Conservation (phyloP, 1,140 invertebrate species). For the Harpegnathos saltator region DNA sequence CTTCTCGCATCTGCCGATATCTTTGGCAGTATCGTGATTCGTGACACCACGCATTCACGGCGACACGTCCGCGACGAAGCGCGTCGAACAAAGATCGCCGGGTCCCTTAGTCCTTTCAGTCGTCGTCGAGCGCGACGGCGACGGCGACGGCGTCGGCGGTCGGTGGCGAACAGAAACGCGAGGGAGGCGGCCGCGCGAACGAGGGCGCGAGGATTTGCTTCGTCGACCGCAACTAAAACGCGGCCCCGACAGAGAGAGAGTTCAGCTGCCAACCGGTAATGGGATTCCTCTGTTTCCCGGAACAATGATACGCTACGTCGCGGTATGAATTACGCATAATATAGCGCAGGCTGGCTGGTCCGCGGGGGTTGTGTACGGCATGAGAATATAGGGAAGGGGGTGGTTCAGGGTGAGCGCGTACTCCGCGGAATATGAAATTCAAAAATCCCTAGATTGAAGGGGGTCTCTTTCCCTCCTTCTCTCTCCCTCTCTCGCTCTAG, state of each 20-base stretch:
- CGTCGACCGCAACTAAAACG: conserved; percentile 83
- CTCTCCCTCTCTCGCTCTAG: not conserved
- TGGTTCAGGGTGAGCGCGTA: conserved; percentile 38
- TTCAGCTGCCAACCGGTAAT: conserved; percentile 83
- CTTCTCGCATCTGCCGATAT: not conserved
- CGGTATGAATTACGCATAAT: conserved; percentile 83
- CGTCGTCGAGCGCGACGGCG: conserved; percentile 36
- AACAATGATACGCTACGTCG: conserved; percentile 84
- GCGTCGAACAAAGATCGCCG: conserved; percentile 54
- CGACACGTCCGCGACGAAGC: conserved; percentile 26
- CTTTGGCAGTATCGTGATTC: not conserved
- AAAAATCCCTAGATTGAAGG: conserved; percentile 65
- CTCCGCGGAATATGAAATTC: conserved; percentile 71
- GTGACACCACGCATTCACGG: conserved; percentile 40
- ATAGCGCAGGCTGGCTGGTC: conserved; percentile 67
- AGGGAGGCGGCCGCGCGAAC: conserved; percentile 43
- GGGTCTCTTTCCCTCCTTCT: conserved; percentile 12
- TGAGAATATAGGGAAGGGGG: conserved; percentile 34
- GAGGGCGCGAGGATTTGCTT: conserved; percentile 76
- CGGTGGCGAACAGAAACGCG: not conserved
- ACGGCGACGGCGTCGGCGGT: not conserved
- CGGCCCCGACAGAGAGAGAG: conserved; percentile 77
- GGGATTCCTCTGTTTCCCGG: conserved; percentile 84
- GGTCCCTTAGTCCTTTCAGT: conserved; percentile 47
- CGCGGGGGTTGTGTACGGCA: conserved; percentile 55